A percentile compares a stretch with the other conserved stretches of the same genome.
Evolutionary conservation across 2,797 vertebrate genomes (phyloP).

Genomic region (Apogon talboti): DNA sequence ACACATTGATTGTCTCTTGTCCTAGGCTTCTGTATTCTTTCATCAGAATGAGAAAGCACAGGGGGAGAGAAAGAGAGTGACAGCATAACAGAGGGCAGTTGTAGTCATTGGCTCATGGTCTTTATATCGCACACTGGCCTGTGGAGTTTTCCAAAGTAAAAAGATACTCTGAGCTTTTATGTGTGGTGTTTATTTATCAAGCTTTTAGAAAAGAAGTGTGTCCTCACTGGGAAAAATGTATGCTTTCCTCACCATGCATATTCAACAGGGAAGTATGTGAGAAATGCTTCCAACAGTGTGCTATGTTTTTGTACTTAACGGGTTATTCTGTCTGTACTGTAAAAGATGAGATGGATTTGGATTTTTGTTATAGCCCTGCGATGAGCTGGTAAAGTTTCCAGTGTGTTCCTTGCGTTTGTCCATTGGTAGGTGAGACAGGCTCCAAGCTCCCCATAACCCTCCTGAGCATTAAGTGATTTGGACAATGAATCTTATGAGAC

Average conservation of each 20-base stretch:
- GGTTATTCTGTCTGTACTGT: constrained; percentile 30
- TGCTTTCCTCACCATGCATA: constrained; percentile 10
- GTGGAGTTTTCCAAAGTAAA: constrained; percentile 49
- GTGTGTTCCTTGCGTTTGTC: too few species aligned
- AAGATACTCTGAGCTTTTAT: constrained; percentile 24
- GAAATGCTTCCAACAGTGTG: constrained; percentile 15
- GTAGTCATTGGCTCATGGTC: constrained; percentile 53
- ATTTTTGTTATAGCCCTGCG: too few species aligned
- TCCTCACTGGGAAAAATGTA: constrained; percentile 21
- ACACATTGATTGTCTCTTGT: constrained; percentile 42
- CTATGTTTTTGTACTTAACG: constrained; percentile 39
- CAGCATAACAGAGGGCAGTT: constrained; percentile 35
- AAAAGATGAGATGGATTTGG: neutral
- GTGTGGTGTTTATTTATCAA: constrained; percentile 25
- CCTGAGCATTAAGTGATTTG: too few species aligned
- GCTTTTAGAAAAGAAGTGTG: constrained; percentile 24
- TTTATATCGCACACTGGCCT: constrained; percentile 46
- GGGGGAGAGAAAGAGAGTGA: constrained; percentile 32
- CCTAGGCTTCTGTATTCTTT: constrained; percentile 68
- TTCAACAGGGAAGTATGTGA: constrained; percentile 31
- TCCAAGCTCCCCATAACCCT: too few species aligned
- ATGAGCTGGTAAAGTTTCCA: too few species aligned
- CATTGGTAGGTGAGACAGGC: too few species aligned
- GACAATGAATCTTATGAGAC: too few species aligned
- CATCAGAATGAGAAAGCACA: constrained; percentile 44